phyloP scores from a whole-genome alignment of 2,888 invertebrate species.

The Mesorhabditis sp. region DNA sequence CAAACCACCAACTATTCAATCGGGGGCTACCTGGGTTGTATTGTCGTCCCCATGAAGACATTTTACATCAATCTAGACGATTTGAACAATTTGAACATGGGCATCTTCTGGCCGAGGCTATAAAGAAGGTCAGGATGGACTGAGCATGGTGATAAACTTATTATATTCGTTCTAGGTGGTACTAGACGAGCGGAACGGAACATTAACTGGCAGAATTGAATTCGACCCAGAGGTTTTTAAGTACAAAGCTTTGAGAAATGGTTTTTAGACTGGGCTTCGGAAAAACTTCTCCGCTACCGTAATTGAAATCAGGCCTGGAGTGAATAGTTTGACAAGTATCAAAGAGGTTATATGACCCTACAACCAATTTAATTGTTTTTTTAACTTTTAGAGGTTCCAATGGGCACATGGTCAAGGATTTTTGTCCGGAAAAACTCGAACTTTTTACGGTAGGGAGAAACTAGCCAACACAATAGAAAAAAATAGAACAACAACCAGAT shows the following conservation, averaged over 20 bases:
- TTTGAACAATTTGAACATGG: slow-evolving; percentile 41
- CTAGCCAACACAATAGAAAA: neutral
- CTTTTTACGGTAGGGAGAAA: slow-evolving; percentile 23
- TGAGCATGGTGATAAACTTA: neutral
- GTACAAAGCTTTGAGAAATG: neutral
- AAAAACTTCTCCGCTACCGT: slow-evolving; percentile 52
- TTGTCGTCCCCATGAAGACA: slow-evolving; percentile 39
- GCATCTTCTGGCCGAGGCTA: slow-evolving; percentile 28
- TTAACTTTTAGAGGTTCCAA: slow-evolving; percentile 23
- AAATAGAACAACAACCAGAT: slow-evolving; percentile 14
- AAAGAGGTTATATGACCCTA: slow-evolving; percentile 36
- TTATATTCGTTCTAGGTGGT: slow-evolving; percentile 25
- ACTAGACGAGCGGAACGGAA: slow-evolving; percentile 39
- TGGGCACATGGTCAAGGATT: slow-evolving; percentile 35
- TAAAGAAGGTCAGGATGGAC: slow-evolving; percentile 22
- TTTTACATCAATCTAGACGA: slow-evolving; percentile 18
- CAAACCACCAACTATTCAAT: slow-evolving; percentile 34
- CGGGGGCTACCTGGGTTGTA: slow-evolving; percentile 35
- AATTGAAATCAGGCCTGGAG: slow-evolving; percentile 52
- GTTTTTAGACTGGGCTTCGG: slow-evolving; percentile 33
- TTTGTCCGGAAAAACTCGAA: slow-evolving; percentile 16
- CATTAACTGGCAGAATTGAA: slow-evolving; percentile 54
- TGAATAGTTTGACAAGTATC: slow-evolving; percentile 51
- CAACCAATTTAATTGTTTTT: too few relatives aligned
- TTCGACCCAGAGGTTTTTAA: slow-evolving; percentile 36